phyloP scores from a whole-genome alignment of 2,797 vertebrate genomes.

The Hypotaenidia okinawae region DNA sequence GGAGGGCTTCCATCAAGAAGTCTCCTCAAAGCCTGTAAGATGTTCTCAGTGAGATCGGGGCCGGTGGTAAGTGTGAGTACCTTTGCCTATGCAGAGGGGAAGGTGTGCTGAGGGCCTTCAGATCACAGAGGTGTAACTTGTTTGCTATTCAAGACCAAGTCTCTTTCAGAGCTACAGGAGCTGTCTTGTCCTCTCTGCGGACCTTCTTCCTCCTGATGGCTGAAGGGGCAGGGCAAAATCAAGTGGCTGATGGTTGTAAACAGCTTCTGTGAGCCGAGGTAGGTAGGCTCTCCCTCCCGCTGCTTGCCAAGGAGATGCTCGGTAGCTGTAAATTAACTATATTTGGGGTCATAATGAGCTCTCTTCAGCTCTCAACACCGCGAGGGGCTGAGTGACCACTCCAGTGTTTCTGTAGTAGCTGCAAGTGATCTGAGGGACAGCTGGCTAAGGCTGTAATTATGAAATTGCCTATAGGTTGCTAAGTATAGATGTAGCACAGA shows the following conservation, averaged over 20 bases:
- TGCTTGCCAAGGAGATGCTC: not conserved
- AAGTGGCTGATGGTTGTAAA: not conserved
- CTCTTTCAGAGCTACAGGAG: not conserved
- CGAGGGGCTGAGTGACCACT: accelerated
- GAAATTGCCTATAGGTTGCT: not conserved
- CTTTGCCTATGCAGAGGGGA: not conserved
- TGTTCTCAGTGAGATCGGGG: not conserved
- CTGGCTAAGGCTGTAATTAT: not conserved
- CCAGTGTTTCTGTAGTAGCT: not conserved
- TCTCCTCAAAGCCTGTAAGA: not conserved
- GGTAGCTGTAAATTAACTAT: not conserved
- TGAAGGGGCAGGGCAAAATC: not conserved
- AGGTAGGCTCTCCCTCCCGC: not conserved
- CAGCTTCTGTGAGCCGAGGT: not conserved
- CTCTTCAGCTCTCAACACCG: not conserved
- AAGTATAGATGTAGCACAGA: not conserved
- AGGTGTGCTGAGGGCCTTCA: not conserved
- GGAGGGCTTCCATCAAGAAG: not conserved
- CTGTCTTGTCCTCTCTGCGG: not conserved
- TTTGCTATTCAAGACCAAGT: not conserved
- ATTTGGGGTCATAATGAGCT: not conserved
- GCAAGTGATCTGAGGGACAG: not conserved
- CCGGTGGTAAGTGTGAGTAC: not conserved
- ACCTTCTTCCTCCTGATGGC: not conserved
- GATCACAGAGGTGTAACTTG: not conserved